phyloP scores from a whole-genome alignment of 1,140 invertebrate genomes.

The Drosophila triauraria region DNA sequence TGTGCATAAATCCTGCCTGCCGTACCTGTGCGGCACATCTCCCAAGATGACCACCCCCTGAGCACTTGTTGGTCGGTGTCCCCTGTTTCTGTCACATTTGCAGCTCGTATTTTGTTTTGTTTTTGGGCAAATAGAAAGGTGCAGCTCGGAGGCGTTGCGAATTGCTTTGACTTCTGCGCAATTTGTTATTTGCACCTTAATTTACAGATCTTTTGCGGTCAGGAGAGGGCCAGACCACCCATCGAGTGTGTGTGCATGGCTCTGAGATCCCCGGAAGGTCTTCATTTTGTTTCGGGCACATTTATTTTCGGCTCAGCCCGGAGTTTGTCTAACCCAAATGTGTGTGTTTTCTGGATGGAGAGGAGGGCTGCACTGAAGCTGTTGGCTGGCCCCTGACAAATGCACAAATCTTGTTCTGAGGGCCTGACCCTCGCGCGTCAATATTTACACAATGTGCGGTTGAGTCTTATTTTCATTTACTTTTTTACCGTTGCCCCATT shows the following conservation, averaged over 20 bases:
- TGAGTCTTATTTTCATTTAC: constrained; percentile 48
- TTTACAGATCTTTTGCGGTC: constrained; percentile 77
- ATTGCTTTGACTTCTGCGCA: constrained; percentile 50
- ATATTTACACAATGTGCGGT: constrained; percentile 60
- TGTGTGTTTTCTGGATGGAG: constrained; percentile 11
- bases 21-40: constrained; percentile 14
- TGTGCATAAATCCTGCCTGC: constrained; percentile 31
- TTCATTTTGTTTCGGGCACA: constrained; percentile 35
- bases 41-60: constrained; percentile 33
- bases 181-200: constrained; percentile 74
- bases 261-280: constrained; percentile 28
- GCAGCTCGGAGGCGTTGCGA: constrained; percentile 41
- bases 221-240: constrained; percentile 35
- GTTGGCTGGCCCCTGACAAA: constrained; percentile 52
- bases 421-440: constrained; percentile 54
- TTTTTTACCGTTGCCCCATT: constrained; percentile 62
- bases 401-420: constrained; percentile 73
- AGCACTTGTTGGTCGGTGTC: constrained; percentile 25
- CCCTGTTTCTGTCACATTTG: constrained; percentile 60
- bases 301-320: constrained; percentile 20
- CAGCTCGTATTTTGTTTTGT: constrained; percentile 39
- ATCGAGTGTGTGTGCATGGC: constrained; percentile 2
- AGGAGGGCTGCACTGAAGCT: constrained; percentile 2
- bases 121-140: constrained; percentile 65
- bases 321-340: constrained; percentile 50